Evolutionary conservation across 1,140 invertebrate species (phyloP).

Genomic region (Trichonephila clavipes): DNA sequence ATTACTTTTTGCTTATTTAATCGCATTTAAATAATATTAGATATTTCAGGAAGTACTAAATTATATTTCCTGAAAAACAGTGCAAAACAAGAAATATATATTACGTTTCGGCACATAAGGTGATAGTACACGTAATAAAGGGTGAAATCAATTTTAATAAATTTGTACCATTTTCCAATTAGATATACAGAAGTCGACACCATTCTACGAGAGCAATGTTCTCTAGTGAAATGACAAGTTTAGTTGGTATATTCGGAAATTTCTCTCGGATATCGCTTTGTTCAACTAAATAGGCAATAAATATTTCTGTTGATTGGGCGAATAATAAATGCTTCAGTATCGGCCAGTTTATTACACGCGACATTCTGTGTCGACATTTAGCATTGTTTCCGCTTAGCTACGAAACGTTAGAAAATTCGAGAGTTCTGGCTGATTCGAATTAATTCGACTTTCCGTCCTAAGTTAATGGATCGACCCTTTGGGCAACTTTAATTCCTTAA

Average conservation of each 20-base stretch:
- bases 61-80: too few relatives aligned
- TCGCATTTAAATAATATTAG: too few relatives aligned
- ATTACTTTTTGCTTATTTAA: too few relatives aligned
- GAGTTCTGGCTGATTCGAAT: constrained; percentile 55
- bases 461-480: constrained; percentile 63
- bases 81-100: background rate
- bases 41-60: too few relatives aligned
- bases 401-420: constrained; percentile 41
- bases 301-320: constrained; percentile 46
- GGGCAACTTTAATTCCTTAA: constrained; percentile 67
- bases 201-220: background rate
- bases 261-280: background rate
- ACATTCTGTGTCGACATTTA: constrained; percentile 45
- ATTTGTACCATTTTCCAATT: background rate
- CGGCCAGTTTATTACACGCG: constrained; percentile 39
- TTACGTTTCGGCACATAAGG: background rate
- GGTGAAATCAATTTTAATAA: background rate
- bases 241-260: constrained; percentile 13
- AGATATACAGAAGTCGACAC: background rate
- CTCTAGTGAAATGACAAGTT: constrained; percentile 32
- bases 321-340: constrained; percentile 52
- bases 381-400: constrained; percentile 39
- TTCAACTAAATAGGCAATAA: constrained; percentile 47
- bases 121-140: background rate
- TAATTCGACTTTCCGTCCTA: constrained; percentile 59